Percentiles rank a stretch among this genome's conserved stretches.
phyloP scores from a whole-genome alignment of 2,113 vertebrate species.

The Scortum barcoo region DNA sequence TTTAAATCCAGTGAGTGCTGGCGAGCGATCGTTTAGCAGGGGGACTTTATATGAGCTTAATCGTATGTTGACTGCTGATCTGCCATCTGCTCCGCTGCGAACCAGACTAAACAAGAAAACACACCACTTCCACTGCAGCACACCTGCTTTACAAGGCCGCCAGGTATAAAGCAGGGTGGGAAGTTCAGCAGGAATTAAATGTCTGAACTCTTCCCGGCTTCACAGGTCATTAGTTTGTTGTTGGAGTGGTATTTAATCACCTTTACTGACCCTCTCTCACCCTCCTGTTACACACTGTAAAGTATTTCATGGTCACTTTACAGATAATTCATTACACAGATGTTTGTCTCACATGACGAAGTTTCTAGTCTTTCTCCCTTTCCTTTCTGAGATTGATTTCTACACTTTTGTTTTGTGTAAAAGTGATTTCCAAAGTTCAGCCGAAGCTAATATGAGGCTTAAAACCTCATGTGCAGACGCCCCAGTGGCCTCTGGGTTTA shows the following conservation, averaged over 20 bases:
- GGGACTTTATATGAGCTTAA: slow-evolving; percentile 37
- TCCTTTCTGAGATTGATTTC: too few species aligned
- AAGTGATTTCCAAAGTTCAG: too few species aligned
- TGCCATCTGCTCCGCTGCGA: slow-evolving; percentile 40
- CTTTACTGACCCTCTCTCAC: background rate
- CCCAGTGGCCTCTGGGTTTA: too few species aligned
- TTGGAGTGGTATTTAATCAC: background rate
- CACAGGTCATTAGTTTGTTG: background rate
- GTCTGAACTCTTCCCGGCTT: background rate
- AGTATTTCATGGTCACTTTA: background rate
- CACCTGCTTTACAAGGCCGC: background rate
- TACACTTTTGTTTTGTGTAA: too few species aligned
- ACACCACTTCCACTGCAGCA: background rate
- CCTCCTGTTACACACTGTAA: background rate
- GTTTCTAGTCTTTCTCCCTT: too few species aligned
- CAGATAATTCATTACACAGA: background rate
- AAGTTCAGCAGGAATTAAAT: background rate
- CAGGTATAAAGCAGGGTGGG: background rate
- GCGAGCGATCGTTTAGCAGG: background rate
- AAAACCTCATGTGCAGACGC: too few species aligned
- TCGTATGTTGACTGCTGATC: slow-evolving; percentile 22
- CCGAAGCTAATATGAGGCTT: too few species aligned
- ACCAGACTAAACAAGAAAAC: background rate
- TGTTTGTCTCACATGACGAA: background rate
- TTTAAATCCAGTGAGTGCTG: slow-evolving; percentile 15